These are phyloP conservation scores for Arenicola marina DNA, from an alignment of 2,888 invertebrate species.

Conservation along the genomic window DNA sequence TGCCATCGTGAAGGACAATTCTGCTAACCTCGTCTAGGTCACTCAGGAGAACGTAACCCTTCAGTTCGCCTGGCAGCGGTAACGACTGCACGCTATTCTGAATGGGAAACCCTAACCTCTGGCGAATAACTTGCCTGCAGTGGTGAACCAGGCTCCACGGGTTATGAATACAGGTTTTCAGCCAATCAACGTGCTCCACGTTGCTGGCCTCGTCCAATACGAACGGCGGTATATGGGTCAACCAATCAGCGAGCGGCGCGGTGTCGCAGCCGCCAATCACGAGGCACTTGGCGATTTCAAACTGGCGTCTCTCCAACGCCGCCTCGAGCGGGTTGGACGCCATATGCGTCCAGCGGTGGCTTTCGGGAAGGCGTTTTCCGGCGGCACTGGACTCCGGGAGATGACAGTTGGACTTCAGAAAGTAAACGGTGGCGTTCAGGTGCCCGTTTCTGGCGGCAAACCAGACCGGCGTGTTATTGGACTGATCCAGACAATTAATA, in stretches of 20 bases:
- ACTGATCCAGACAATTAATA: slow-evolving; percentile 6
- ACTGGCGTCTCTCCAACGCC: slow-evolving; percentile 22
- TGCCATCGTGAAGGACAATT: no score
- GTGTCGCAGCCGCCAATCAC: slow-evolving; percentile 22
- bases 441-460: slow-evolving; percentile 21
- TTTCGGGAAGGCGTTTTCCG: neutral
- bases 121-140: neutral
- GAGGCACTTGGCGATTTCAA: slow-evolving; percentile 18
- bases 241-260: slow-evolving; percentile 17
- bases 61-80: no score
- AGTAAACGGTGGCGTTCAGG: slow-evolving; percentile 8
- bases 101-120: no score
- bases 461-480: slow-evolving; percentile 17
- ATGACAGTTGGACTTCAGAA: slow-evolving; percentile 14
- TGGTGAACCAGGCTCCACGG: neutral
- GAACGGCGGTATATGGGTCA: neutral
- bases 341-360: neutral
- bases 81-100: no score
- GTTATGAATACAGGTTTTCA: neutral
- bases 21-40: no score
- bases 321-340: slow-evolving; percentile 18
- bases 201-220: neutral
- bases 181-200: neutral
- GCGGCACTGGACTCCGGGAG: neutral
- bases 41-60: no score